Evolutionary conservation across 2,888 invertebrate genomes (phyloP), one percentile per base, ranked within the genome.

Genomic region (Gymnosoma rotundatum): DNA sequence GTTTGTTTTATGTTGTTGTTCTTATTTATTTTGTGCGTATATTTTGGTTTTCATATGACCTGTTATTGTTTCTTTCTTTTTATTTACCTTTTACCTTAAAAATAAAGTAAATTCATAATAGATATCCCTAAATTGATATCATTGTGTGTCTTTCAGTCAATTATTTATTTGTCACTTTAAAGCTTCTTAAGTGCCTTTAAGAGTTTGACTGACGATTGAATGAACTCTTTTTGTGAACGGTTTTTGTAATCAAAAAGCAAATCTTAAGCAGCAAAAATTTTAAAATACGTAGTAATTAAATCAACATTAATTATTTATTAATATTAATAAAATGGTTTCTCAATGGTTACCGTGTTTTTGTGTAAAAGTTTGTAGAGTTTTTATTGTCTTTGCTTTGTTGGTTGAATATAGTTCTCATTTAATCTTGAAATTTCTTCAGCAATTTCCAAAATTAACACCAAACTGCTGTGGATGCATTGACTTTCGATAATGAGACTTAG

Each of bases 181-280:
- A 83, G 83, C 69, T 74, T 83, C 64, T 78, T 83, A 83, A 83
- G 78, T 83, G 83, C 60, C 54, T 78, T 73, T 56, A 72, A 78
- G 78, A 56, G 56, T 64, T 64, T 25, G 56, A 9, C 14, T 58
- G 56, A 52, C 48, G 60, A 38, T 50, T 60, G 48, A 14, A 25
- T 50, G 60, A 32, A 6, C 48, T 69, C 69, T 75, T 42, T 12
- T 9, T 7, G 1, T 48, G 50, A 38, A 70, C 74, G 74, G 67
- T 58, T 81, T 81, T 75, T 45, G 45, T n/a, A 58, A 64, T 75
- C 56, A 7, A 36, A 52, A 45, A 67, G 38, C 54, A 48, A 69
- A 56, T 38, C 54, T 67, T 32, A 45, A 21, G n/a, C 18, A 14
- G 12, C 20, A 38, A 7, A 14, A 48, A 21, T 21, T n/a, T 45